Evolutionary conservation across 2,888 invertebrate genomes (phyloP).

Genomic region (Lissonota sp.): DNA sequence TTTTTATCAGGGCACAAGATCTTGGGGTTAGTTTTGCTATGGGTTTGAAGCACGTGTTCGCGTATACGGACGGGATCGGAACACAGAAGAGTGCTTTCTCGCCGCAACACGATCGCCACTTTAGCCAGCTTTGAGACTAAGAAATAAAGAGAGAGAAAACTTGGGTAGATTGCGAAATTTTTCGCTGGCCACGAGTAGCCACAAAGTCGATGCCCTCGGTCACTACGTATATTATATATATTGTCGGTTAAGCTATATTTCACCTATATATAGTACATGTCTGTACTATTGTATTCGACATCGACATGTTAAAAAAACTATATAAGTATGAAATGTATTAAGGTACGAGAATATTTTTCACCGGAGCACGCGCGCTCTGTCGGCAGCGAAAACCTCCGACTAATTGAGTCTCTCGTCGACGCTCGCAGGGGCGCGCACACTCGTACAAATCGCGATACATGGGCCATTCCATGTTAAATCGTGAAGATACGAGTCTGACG

Average conservation of each 20-base stretch:
- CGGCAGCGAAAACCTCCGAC: constrained; percentile 29
- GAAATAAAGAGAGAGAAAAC: background rate
- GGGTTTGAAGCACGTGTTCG: constrained; percentile 38
- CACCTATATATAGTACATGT: constrained; percentile 14
- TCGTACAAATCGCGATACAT: too few relatives aligned
- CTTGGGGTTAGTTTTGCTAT: constrained; percentile 1
- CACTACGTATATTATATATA: constrained; percentile 16
- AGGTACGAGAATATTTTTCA: constrained; percentile 6
- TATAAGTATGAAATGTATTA: too few relatives aligned
- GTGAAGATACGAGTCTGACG: too few relatives aligned
- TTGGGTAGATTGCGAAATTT: constrained; percentile 43
- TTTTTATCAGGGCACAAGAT: background rate
- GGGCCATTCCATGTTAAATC: too few relatives aligned
- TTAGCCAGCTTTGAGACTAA: background rate
- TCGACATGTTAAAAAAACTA: constrained; percentile 1
- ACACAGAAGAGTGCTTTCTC: constrained; percentile 1
- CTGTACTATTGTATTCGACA: constrained; percentile 33
- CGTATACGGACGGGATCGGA: constrained; percentile 9
- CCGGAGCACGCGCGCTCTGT: constrained; percentile 12
- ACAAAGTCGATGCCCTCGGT: constrained; percentile 49
- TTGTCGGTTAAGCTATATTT: constrained; percentile 16
- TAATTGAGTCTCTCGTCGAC: constrained; percentile 42
- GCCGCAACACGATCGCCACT: constrained; percentile 22
- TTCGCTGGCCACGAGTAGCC: constrained; percentile 36
- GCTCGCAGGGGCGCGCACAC: too few relatives aligned